A percentile compares a stretch with the other conserved stretches of the same genome.
Conservation (phyloP, 2,888 invertebrate genomes). For the Phytoseiulus persimilis region DNA sequence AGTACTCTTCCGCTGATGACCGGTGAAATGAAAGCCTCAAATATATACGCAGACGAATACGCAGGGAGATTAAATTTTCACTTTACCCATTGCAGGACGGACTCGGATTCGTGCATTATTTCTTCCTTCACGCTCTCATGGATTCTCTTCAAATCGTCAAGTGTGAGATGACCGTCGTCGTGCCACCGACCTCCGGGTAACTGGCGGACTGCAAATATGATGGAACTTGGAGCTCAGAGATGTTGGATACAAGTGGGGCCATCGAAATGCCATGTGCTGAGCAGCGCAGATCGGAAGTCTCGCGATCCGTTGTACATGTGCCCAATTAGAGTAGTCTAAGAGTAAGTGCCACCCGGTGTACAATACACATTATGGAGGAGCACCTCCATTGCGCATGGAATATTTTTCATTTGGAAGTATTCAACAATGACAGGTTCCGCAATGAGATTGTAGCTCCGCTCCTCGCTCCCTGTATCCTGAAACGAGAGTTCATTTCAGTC, state of each 20-base stretch:
- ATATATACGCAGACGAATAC: neutral
- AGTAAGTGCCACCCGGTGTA: too few species aligned
- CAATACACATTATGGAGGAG: too few species aligned
- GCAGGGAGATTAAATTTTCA: neutral
- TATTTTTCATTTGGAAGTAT: too few species aligned
- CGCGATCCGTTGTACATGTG: too few species aligned
- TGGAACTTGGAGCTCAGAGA: too few species aligned
- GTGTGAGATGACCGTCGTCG: slow-evolving; percentile 30
- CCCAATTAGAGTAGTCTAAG: too few species aligned
- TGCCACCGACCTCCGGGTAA: slow-evolving; percentile 28
- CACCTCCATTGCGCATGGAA: too few species aligned
- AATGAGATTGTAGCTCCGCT: neutral
- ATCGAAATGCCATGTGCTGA: too few species aligned
- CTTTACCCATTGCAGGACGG: slow-evolving; percentile 29
- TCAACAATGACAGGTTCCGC: neutral
- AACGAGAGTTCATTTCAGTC: too few species aligned
- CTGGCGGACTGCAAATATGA: slow-evolving; percentile 8
- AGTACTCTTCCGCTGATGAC: neutral
- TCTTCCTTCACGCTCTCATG: slow-evolving; percentile 35
- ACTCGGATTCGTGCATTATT: slow-evolving; percentile 35
- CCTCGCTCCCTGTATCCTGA: too few species aligned
- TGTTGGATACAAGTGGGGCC: too few species aligned
- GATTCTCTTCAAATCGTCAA: slow-evolving; percentile 14
- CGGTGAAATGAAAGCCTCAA: neutral
- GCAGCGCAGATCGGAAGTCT: too few species aligned